phyloP scores from a whole-genome alignment of 2,113 vertebrate species.

The Erinaceus europaeus region DNA sequence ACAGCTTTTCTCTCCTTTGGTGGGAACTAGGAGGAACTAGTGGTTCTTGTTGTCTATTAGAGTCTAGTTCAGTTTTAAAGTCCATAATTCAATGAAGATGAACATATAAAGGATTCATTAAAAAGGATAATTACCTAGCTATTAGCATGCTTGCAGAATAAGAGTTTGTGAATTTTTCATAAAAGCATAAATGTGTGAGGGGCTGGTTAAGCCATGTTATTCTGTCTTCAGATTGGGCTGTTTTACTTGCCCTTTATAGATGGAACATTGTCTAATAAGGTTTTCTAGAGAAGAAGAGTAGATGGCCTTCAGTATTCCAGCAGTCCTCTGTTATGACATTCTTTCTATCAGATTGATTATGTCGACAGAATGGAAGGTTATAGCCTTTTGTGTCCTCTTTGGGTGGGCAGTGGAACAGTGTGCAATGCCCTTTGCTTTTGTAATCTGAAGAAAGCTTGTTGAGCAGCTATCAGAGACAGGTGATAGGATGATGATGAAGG shows the following conservation, averaged over 20 bases:
- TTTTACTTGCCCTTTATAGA: constrained; percentile 24
- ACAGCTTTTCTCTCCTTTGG: not conserved
- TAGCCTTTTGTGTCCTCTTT: not conserved
- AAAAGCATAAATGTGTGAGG: not conserved
- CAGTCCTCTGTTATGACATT: not conserved
- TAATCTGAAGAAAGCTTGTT: not conserved
- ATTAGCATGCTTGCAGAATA: constrained; percentile 39
- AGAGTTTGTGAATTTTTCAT: constrained; percentile 59
- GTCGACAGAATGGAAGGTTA: not conserved
- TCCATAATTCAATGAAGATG: constrained; percentile 38
- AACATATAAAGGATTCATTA: constrained; percentile 26
- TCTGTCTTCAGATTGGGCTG: constrained; percentile 16
- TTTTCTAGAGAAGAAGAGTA: not conserved
- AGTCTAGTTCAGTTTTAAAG: constrained; percentile 17
- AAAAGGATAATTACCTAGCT: constrained; percentile 54
- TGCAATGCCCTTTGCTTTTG: not conserved
- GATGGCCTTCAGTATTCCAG: not conserved
- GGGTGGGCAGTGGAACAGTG: not conserved
- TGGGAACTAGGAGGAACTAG: not conserved
- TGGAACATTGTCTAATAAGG: not conserved
- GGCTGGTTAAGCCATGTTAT: constrained; percentile 21
- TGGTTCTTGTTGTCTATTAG: constrained; percentile 10
- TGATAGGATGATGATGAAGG: too few relatives aligned
- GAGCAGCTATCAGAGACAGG: not conserved
- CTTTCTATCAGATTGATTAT: not conserved